These are phyloP conservation scores for Spodoptera litura DNA, from an alignment of 1,140 invertebrate species.

Conservation along the genomic window DNA sequence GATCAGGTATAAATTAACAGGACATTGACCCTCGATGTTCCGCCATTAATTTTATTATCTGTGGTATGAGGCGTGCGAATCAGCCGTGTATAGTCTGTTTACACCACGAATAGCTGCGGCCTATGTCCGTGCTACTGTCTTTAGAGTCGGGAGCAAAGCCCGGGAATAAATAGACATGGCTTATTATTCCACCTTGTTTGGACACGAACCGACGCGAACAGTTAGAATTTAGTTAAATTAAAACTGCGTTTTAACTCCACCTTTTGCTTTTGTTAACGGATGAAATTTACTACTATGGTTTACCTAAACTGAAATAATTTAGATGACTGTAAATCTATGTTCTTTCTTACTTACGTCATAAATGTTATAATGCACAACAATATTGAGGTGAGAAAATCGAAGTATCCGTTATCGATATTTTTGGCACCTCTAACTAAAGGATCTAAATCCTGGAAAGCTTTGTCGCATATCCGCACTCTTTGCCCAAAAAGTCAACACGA, in stretches of 20 bases:
- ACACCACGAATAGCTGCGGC: constrained; percentile 5
- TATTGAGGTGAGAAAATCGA: no score
- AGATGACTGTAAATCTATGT: no score
- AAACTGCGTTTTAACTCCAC: neutral
- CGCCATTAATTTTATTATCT: neutral
- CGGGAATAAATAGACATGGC: constrained; percentile 40
- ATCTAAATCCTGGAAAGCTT: no score
- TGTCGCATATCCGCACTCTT: no score
- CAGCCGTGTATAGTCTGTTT: neutral
- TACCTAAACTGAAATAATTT: no score
- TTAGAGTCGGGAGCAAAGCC: constrained; percentile 21
- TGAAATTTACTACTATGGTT: no score
- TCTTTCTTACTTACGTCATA: no score
- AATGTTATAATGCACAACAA: no score
- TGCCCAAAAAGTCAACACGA: neutral
- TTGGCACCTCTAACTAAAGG: no score
- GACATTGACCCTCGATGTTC: no score
- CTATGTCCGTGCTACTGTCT: constrained; percentile 12
- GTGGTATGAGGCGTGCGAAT: neutral
- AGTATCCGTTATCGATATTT: no score
- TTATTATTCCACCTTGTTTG: constrained; percentile 46
- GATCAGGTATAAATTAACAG: no score
- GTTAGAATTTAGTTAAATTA: neutral
- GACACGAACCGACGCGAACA: neutral
- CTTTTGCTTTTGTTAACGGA: neutral